Base-by-base conservation (phyloP, 2,888 invertebrate species). In the Fissipunctia ypsillon region DNA sequence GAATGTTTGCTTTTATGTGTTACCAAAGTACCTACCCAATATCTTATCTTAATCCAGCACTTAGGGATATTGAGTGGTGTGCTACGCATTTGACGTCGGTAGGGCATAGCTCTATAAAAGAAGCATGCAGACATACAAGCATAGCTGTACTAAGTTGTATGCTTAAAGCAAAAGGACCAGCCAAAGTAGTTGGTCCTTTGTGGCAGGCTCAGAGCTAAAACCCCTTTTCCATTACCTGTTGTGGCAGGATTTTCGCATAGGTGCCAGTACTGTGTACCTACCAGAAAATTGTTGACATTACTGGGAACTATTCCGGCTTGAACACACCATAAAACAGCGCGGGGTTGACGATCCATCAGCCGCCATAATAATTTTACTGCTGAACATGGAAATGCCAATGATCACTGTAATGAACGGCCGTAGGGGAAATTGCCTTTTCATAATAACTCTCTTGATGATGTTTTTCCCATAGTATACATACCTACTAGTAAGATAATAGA, bases 41-140 rank as follows among this genome's bases (percentile, higher is more conserved):
- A 72, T 60, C 57, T 73, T 64, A 78, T 78, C 78, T 31, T 54
- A 56, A 79, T 73, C 54, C 73, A 43, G 14, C 59, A 73, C 68
- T 68, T 68, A 60, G 41, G 19, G 12, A 41, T 22, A 31, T 65
- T 4, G 57, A 73, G 73, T 59, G 61, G 6, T 56, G 22, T 50
- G 31, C 16, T 43, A 19, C 22, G 19, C 5, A 56, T 38, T 16
- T 48, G 10, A 14, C 19, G 66, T 67, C 52, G 31, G 43, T 4
- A 43, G 9, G 22, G 3, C 22, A 9, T 38, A 45, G 19, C 61
- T 54, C 14, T 38, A 45, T 19, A 6, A 6, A 7, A n/a, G 10
- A n/a, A 43, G 16, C 38, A 52, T 7, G 5, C 45, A 64, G 16
- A 25, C 2, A 6, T 38, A 45, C 22, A 14, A 14, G 14, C 50